Percentiles rank a stretch among this genome's conserved stretches.
These are phyloP conservation scores for Hemitrygon akajei DNA, from an alignment of 2,797 vertebrate species.

Conservation along the genomic window DNA sequence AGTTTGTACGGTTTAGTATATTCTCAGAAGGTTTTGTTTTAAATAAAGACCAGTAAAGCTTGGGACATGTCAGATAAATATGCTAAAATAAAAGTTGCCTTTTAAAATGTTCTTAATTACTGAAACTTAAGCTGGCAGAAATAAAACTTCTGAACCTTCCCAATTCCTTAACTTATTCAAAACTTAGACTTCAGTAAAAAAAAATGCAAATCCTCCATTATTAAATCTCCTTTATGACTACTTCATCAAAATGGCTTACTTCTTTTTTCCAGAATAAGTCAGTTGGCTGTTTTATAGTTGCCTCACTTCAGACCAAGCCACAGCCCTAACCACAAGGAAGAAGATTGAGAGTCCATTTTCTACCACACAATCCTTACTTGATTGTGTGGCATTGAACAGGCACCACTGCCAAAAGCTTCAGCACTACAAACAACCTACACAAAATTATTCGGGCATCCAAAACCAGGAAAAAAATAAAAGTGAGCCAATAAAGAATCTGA, in stretches of 20 bases:
- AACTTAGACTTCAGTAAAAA: not conserved
- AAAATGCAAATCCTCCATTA: not conserved
- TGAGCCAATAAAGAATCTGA: slow-evolving; percentile 18
- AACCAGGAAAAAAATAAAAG: not conserved
- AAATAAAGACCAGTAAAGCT: not conserved
- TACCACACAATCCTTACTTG: not conserved
- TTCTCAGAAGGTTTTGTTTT: not conserved
- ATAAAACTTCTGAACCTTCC: not conserved
- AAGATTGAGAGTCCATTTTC: not conserved
- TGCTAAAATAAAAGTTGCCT: not conserved
- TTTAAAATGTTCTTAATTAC: not conserved
- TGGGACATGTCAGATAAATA: not conserved
- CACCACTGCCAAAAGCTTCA: too few relatives aligned
- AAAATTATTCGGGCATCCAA: not conserved
- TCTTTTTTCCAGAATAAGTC: not conserved
- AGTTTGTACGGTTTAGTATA: too few relatives aligned
- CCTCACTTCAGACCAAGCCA: not conserved
- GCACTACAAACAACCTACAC: not conserved
- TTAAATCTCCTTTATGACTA: not conserved
- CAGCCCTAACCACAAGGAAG: not conserved
- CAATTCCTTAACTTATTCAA: not conserved
- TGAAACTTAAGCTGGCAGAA: not conserved
- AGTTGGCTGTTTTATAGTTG: not conserved
- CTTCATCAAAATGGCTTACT: not conserved
- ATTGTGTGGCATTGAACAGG: not conserved